phyloP scores from a whole-genome alignment of 1,140 invertebrate species.

The Neodiprion pinetum region DNA sequence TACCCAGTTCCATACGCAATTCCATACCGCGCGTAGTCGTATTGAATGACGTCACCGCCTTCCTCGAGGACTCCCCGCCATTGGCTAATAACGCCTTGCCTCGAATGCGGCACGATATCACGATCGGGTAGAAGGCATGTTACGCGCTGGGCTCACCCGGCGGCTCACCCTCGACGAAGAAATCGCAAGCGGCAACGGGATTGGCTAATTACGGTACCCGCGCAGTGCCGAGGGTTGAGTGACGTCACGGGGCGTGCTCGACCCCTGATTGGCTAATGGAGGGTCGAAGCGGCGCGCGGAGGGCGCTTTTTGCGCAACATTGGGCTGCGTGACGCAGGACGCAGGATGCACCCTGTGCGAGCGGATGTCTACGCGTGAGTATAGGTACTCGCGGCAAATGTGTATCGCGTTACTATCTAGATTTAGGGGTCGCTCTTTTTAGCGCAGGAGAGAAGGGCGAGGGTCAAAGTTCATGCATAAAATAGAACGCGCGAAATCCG shows the following conservation, averaged over 20 bases:
- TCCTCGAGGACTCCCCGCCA: neutral
- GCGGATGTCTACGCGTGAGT: neutral
- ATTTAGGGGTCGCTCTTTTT: neutral
- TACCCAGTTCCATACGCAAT: too few species aligned
- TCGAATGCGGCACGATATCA: neutral
- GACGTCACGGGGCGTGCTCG: conserved; percentile 54
- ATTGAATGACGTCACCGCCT: conserved; percentile 5
- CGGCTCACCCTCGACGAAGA: conserved; percentile 1
- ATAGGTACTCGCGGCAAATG: neutral
- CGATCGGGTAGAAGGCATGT: neutral
- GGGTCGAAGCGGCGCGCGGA: conserved; percentile 23
- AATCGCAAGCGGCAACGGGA: conserved; percentile 33
- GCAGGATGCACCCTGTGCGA: conserved; percentile 6
- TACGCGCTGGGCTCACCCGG: neutral
- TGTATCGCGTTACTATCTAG: conserved; percentile 12
- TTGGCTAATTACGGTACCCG: conserved; percentile 51
- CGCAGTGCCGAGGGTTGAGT: conserved; percentile 32
- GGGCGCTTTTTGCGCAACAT: neutral
- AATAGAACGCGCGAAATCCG: neutral
- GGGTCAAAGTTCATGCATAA: neutral
- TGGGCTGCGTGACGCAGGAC: neutral
- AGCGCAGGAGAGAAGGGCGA: neutral
- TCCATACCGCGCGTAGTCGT: neutral
- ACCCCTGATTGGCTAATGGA: conserved; percentile 43
- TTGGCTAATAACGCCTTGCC: neutral